A percentile compares a stretch with the other conserved stretches of the same genome.
phyloP scores from a whole-genome alignment of 2,888 invertebrate genomes.

The Aphrophora alni region DNA sequence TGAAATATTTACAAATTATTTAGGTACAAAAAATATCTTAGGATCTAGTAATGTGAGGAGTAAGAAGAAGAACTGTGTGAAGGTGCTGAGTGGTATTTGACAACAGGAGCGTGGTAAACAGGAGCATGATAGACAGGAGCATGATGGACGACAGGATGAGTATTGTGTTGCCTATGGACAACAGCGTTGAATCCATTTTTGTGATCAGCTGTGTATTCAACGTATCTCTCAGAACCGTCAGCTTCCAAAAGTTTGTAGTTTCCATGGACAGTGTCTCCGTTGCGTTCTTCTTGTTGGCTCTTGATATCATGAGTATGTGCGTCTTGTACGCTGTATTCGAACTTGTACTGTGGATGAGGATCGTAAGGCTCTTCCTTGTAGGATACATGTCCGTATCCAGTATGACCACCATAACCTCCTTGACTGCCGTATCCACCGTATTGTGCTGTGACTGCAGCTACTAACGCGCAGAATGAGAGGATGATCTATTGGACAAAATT shows the following conservation, averaged over 20 bases:
- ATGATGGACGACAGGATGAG: constrained; percentile 13
- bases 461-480: not conserved
- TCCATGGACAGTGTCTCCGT: constrained; percentile 62
- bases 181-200: constrained; percentile 74
- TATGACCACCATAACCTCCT: not conserved
- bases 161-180: constrained; percentile 56
- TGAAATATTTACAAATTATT: no score
- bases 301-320: constrained; percentile 76
- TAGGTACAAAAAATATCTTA: no score
- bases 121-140: constrained; percentile 53
- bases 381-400: not conserved
- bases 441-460: constrained; percentile 21
- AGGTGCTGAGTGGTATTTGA: constrained; percentile 26
- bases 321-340: constrained; percentile 54
- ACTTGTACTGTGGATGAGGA: constrained; percentile 31
- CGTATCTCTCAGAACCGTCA: constrained; percentile 75
- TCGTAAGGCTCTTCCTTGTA: constrained; percentile 24
- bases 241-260: constrained; percentile 63
- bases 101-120: constrained; percentile 48
- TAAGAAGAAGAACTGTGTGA: not conserved
- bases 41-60: not conserved
- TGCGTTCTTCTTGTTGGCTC: constrained; percentile 60
- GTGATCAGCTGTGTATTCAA: constrained; percentile 75
- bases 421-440: constrained; percentile 18
- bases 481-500: no score